These are phyloP conservation scores for Argya squamiceps DNA, from an alignment of 2,797 vertebrate species.

Conservation along the genomic window DNA sequence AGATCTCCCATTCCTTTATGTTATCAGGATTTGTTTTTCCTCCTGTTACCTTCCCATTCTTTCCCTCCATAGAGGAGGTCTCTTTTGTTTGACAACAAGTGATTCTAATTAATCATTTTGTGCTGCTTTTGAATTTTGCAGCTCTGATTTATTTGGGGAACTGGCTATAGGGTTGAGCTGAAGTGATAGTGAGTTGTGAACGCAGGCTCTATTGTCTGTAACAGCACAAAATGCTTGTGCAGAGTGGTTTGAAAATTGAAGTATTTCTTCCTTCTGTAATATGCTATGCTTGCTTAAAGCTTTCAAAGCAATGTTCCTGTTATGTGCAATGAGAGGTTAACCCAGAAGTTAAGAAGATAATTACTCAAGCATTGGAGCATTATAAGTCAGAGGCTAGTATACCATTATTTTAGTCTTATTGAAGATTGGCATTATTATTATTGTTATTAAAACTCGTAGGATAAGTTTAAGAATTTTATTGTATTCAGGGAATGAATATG, in stretches of 20 bases:
- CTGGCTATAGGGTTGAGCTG: not conserved
- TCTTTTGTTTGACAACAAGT: conserved; percentile 42
- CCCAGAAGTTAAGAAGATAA: not conserved
- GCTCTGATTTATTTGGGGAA: conserved; percentile 33
- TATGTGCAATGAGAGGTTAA: not conserved
- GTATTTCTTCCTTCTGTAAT: conserved; percentile 12
- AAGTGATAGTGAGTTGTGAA: not conserved
- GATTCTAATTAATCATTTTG: conserved; percentile 71
- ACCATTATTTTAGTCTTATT: not conserved
- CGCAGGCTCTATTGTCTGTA: not conserved
- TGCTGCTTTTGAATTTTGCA: conserved; percentile 29
- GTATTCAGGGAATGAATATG: not conserved
- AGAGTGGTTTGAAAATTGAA: not conserved
- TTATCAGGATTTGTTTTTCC: conserved; percentile 4
- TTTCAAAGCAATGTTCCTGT: conserved; percentile 36
- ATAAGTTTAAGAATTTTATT: not conserved
- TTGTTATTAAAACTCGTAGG: not conserved
- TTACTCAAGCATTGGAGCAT: not conserved
- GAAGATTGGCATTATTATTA: not conserved
- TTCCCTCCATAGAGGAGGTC: not conserved
- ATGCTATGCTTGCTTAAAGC: conserved; percentile 47
- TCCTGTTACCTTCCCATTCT: conserved; percentile 34
- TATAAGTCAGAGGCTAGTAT: not conserved
- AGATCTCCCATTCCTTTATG: conserved; percentile 49
- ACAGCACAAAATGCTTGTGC: not conserved